Conservation (phyloP, 2,113 vertebrate genomes). For the Odocoileus virginianus region DNA sequence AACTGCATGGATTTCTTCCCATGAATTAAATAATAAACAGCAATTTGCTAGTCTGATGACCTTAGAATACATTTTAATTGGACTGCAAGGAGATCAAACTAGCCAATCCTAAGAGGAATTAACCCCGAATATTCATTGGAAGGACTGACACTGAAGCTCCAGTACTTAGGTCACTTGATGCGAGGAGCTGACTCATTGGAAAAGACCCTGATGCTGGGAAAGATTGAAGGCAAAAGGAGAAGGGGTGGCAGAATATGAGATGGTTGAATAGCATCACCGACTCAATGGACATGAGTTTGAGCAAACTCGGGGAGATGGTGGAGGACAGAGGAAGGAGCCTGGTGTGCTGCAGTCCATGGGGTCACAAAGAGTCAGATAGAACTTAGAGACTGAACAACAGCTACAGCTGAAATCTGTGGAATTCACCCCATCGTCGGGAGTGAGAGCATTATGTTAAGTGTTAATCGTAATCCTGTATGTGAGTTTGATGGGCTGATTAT, state of each 20-base stretch:
- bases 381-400: background rate
- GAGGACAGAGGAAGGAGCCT: background rate
- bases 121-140: background rate
- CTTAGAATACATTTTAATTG: background rate
- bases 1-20: background rate
- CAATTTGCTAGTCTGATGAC: background rate
- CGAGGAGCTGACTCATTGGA: background rate
- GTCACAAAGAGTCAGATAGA: background rate
- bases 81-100: background rate
- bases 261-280: background rate
- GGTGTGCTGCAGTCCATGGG: background rate
- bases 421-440: no score
- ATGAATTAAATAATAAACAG: background rate
- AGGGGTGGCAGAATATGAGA: background rate
- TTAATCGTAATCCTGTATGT: background rate
- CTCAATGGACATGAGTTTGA: background rate
- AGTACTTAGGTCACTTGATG: background rate
- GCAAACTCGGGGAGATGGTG: background rate
- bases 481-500: background rate
- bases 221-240: background rate
- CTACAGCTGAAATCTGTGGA: background rate
- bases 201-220: background rate
- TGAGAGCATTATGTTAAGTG: no score
- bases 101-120: background rate
- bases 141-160: background rate